Base-by-base conservation (phyloP, 2,888 invertebrate genomes). In the Lasioglossum morio region DNA sequence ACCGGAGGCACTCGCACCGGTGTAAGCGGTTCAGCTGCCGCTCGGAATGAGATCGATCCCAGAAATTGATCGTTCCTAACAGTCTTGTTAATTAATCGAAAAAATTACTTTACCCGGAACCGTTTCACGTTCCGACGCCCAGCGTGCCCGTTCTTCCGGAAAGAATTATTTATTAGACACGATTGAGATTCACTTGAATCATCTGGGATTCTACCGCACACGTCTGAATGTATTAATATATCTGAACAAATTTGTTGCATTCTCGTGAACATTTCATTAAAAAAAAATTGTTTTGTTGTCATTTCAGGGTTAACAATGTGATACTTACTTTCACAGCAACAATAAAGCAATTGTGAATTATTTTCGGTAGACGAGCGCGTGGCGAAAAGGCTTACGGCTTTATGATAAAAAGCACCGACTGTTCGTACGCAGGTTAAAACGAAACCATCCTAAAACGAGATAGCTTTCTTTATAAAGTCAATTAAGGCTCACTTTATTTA, bases 11-110 rank as follows among this genome's bases (percentile, higher is more conserved):
- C 74, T 80, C 40, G 78, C 53, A 34, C 72, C 40, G 43, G 74
- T 79, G 57, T 72, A 76, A 84, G 81, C 79, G 78, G 81, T 84
- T 81, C 77, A 34, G 63, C 77, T 77, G 60, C 43, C 79, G 72
- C 79, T 79, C 66, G 40, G 60, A 84, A 75, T 74, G 72, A 69
- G 70, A 81, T 84, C 87, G 84, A 86, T 87, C 84, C 34, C 77
- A 63, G 77, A 78, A 81, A 79, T 79, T 76, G 46, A 34, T 53
- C 73, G 72, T 14, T 57, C 46, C 57, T 82, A 77, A 53, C 70
- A 40, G 40, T 34, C 48, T 30, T 77, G 66, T 74, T 77, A 87
- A 82, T 87, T 79, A 79, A 79, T 40, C 53, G 76, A 43, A 77
- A 78, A 78, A 57, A 23, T 40, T 83, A 72, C 72, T 48, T 48